These are phyloP conservation scores for Eleginops maclovinus DNA, from an alignment of 2,113 vertebrate genomes.

Conservation along the genomic window DNA sequence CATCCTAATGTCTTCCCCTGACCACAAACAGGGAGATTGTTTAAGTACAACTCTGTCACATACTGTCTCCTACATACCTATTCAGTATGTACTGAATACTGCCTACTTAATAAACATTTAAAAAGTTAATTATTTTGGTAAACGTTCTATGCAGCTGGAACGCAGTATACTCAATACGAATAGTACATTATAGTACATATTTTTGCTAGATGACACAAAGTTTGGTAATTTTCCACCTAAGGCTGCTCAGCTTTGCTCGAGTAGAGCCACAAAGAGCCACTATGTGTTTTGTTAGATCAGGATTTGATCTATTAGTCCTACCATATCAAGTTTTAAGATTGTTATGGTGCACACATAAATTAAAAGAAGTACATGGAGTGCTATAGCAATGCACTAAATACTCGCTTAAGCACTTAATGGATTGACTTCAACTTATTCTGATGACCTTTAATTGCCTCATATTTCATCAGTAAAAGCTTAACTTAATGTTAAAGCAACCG, in stretches of 20 bases:
- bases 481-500: background rate
- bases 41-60: background rate
- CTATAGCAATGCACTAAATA: background rate
- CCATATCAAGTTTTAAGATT: background rate
- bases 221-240: background rate
- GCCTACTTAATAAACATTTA: too few species aligned
- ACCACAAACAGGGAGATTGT: background rate
- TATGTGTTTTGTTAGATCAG: background rate
- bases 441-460: background rate
- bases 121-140: too few species aligned
- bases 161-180: too few species aligned
- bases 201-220: too few species aligned
- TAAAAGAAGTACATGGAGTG: background rate
- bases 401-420: background rate
- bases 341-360: background rate
- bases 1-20: background rate
- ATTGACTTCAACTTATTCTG: background rate
- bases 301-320: background rate
- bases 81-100: too few species aligned
- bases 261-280: background rate
- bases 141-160: too few species aligned
- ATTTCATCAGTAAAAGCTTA: conserved; percentile 6
- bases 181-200: too few species aligned
- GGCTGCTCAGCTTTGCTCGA: background rate
- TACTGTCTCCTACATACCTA: too few species aligned